phyloP scores from a whole-genome alignment of 2,888 invertebrate species.

The Zygaena filipendulae region DNA sequence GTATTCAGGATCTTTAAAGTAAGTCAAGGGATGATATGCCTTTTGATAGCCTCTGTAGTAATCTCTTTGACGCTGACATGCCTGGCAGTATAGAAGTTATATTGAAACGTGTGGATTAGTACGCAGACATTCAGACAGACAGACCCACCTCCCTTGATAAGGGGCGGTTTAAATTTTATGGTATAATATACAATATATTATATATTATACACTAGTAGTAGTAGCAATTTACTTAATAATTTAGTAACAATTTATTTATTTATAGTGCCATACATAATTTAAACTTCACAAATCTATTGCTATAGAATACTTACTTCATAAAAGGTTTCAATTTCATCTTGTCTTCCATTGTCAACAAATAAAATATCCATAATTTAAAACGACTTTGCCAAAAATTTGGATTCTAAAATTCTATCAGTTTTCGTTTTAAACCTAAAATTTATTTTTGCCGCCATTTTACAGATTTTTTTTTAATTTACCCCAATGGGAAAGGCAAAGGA shows the following conservation, averaged over 20 bases:
- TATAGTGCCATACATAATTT: no score
- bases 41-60: constrained; percentile 71
- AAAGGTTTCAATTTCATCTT: constrained; percentile 53
- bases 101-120: not conserved
- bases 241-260: no score
- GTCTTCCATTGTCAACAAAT: constrained; percentile 45
- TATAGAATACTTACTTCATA: constrained; percentile 56
- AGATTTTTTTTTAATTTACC: no score
- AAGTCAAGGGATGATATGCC: constrained; percentile 66
- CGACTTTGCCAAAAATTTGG: no score
- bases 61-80: constrained; percentile 68
- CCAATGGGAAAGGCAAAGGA: no score
- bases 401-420: no score
- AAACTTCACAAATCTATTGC: no score
- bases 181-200: constrained; percentile 1
- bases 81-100: constrained; percentile 51
- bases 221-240: not conserved
- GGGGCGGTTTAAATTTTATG: no score
- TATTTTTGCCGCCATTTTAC: no score
- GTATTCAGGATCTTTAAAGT: constrained; percentile 61
- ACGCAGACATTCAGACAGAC: no score
- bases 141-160: no score
- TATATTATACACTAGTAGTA: not conserved
- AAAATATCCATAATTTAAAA: constrained; percentile 36
- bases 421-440: no score